These are phyloP conservation scores for Pangasius krempfi DNA, from an alignment of 2,797 vertebrate species.

Conservation along the genomic window DNA sequence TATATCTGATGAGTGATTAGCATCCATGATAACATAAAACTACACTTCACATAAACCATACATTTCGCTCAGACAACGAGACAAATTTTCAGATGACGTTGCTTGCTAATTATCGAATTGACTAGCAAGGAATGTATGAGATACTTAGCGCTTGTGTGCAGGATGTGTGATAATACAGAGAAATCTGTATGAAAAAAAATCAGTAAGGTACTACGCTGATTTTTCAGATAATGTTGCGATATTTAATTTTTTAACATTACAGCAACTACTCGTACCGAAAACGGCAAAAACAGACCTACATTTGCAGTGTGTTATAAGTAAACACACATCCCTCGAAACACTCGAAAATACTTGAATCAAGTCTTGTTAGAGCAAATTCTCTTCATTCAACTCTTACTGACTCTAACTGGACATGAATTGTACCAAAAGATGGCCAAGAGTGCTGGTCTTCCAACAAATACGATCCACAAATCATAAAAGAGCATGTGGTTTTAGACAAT, in stretches of 20 bases:
- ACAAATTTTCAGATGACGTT: background rate
- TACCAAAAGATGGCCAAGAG: background rate
- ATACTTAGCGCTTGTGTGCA: background rate
- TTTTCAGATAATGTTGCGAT: too few species aligned
- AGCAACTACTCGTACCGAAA: too few species aligned
- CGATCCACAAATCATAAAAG: background rate
- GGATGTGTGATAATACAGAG: too few species aligned
- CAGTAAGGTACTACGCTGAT: too few species aligned
- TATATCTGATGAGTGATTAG: background rate
- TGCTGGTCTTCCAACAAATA: background rate
- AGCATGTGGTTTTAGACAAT: background rate
- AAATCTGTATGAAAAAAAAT: too few species aligned
- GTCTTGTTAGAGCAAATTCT: background rate
- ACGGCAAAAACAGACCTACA: too few species aligned
- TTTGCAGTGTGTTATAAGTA: too few species aligned
- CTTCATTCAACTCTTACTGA: background rate
- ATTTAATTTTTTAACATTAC: too few species aligned
- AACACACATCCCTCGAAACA: too few species aligned
- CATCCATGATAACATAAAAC: background rate
- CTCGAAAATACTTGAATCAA: too few species aligned
- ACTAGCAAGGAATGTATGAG: background rate
- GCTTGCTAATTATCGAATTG: background rate
- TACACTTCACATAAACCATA: background rate
- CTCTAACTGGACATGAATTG: background rate
- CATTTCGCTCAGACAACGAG: background rate